These are phyloP conservation scores for Physocephala rufipes DNA, from an alignment of 2,888 invertebrate genomes.

Conservation along the genomic window DNA sequence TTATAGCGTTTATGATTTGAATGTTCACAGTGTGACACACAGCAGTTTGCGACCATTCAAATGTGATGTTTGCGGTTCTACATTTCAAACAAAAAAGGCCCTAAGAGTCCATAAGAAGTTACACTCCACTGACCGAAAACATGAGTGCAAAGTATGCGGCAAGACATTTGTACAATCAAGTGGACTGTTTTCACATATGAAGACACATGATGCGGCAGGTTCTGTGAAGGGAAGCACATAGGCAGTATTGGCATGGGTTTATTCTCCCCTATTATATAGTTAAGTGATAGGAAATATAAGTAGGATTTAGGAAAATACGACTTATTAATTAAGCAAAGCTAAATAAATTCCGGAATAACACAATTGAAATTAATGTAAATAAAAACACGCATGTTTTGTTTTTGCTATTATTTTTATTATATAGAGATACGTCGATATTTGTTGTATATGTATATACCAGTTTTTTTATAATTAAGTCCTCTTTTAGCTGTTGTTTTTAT, in stretches of 20 bases:
- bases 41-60: constrained; percentile 56
- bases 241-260: not conserved
- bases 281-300: not conserved
- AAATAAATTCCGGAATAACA: not conserved
- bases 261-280: not conserved
- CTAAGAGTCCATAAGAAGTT: constrained; percentile 59
- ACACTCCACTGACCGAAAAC: constrained; percentile 57
- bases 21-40: constrained; percentile 61
- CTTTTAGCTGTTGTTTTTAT: not conserved
- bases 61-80: constrained; percentile 53
- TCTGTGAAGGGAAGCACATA: not conserved
- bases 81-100: constrained; percentile 62
- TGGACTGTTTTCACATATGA: constrained; percentile 60
- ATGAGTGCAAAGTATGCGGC: constrained; percentile 57
- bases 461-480: not conserved
- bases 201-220: constrained; percentile 50
- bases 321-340: not conserved
- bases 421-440: not conserved
- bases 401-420: too few species aligned
- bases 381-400: too few species aligned
- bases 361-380: too few species aligned
- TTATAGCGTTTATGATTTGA: constrained; percentile 59
- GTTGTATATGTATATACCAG: not conserved
- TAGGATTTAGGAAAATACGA: too few species aligned
- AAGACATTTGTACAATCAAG: constrained; percentile 61